Evolutionary conservation across 1,140 invertebrate species (phyloP).

Genomic region (Drosophila obscura): DNA sequence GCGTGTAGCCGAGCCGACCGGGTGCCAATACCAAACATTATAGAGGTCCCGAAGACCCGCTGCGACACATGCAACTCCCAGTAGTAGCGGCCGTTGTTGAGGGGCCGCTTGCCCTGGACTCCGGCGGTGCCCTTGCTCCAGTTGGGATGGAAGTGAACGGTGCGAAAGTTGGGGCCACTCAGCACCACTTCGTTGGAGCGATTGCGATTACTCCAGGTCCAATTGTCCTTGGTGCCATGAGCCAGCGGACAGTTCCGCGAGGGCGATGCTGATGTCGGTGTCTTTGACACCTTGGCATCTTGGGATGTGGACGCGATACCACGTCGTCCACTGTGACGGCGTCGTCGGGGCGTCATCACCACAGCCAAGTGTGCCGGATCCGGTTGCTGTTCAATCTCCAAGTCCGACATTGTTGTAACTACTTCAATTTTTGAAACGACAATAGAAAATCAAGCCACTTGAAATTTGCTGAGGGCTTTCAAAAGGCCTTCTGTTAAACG

Average conservation of each 20-base stretch:
- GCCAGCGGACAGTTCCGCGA: constrained; percentile 45
- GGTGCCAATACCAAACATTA: constrained; percentile 91
- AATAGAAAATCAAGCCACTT: constrained; percentile 26
- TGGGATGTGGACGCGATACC: constrained; percentile 2
- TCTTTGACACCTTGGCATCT: background rate
- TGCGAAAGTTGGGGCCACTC: constrained; percentile 84
- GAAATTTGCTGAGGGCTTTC: background rate
- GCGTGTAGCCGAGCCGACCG: constrained; percentile 87
- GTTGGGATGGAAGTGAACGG: constrained; percentile 89
- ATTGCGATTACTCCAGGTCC: constrained; percentile 88
- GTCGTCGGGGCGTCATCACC: constrained; percentile 21
- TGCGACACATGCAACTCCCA: constrained; percentile 89
- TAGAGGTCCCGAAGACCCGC: constrained; percentile 90
- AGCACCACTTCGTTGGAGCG: constrained; percentile 88
- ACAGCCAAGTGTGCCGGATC: constrained; percentile 2
- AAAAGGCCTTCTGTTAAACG: constrained; percentile 6
- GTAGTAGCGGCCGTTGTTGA: constrained; percentile 88
- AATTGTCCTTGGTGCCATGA: constrained; percentile 86
- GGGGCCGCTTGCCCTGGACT: constrained; percentile 86
- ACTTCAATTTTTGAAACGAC: constrained; percentile 16
- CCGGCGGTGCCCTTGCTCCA: constrained; percentile 91
- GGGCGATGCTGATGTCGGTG: constrained; percentile 9
- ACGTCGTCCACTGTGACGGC: constrained; percentile 26
- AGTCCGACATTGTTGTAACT: constrained; percentile 53
- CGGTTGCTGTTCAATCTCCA: constrained; percentile 52